Evolutionary conservation across 2,797 vertebrate genomes (phyloP).

Genomic region (Pangasius macronema): DNA sequence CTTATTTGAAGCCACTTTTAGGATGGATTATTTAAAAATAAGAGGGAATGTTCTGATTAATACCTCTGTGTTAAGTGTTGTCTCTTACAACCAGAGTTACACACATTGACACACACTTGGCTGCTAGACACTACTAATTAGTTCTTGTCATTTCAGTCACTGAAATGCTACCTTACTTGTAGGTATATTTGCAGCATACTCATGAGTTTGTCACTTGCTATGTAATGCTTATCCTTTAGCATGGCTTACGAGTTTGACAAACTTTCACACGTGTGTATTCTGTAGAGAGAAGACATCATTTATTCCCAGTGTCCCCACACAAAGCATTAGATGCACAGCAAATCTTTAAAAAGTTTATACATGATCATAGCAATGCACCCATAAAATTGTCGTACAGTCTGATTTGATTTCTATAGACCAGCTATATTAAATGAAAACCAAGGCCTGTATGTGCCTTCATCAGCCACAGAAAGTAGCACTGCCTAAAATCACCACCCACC

Average conservation of each 20-base stretch:
- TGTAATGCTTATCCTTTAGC: not conserved
- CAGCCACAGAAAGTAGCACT: not conserved
- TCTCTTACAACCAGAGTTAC: not conserved
- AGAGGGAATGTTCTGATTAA: conserved; percentile 36
- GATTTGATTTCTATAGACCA: not conserved
- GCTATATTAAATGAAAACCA: not conserved
- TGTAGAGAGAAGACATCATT: not conserved
- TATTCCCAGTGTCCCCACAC: no score
- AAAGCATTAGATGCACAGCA: not conserved
- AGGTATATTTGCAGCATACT: not conserved
- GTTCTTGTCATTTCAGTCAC: not conserved
- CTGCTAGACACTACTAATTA: not conserved
- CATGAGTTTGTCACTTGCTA: not conserved
- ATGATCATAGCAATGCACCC: not conserved
- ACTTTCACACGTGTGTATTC: not conserved
- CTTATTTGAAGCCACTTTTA: conserved; percentile 27
- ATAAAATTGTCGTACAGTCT: not conserved
- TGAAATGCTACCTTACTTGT: not conserved
- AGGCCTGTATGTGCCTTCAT: not conserved
- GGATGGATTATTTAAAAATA: conserved; percentile 39
- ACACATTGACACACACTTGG: not conserved
- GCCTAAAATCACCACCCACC: not conserved
- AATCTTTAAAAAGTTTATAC: not conserved
- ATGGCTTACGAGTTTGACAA: not conserved
- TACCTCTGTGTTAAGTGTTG: not conserved